phyloP scores from a whole-genome alignment of 2,797 vertebrate species.

The Syngnathus rostellatus region DNA sequence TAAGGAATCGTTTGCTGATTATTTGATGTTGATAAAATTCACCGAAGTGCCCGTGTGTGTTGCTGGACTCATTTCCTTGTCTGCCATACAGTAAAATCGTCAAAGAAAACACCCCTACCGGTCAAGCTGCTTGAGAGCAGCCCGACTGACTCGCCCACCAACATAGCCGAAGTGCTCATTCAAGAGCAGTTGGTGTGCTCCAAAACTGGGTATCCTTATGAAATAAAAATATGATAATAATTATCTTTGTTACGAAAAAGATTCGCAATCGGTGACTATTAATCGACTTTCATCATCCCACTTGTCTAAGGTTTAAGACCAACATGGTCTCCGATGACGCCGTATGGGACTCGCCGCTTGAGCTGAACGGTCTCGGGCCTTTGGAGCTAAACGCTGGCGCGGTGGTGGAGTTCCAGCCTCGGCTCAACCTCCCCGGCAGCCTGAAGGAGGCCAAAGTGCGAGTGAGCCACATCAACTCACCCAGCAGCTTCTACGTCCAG shows the following conservation, averaged over 20 bases:
- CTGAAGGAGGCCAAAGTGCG: constrained; percentile 67
- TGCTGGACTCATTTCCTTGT: background rate
- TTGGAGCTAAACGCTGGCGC: background rate
- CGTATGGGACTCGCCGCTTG: constrained; percentile 64
- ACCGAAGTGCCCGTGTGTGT: background rate
- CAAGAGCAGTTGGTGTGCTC: constrained; percentile 50
- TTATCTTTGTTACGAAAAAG: background rate
- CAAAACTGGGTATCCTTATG: constrained; percentile 33
- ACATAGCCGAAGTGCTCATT: constrained; percentile 53
- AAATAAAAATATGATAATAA: no score
- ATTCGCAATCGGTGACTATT: background rate
- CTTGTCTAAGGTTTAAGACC: background rate
- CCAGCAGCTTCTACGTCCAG: constrained; percentile 81
- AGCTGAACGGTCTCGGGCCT: background rate
- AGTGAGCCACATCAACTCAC: constrained; percentile 78
- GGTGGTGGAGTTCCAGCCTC: background rate
- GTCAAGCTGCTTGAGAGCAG: constrained; percentile 42
- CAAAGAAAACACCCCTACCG: constrained; percentile 26
- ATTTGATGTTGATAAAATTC: background rate
- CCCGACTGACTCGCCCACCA: constrained; percentile 13
- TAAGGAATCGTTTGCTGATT: background rate
- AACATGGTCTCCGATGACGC: background rate
- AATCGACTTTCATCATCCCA: background rate
- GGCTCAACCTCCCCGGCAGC: constrained; percentile 15
- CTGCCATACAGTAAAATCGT: constrained; percentile 14